Evolutionary conservation across 1,140 invertebrate genomes (phyloP).

Genomic region (Ips nitidus): DNA sequence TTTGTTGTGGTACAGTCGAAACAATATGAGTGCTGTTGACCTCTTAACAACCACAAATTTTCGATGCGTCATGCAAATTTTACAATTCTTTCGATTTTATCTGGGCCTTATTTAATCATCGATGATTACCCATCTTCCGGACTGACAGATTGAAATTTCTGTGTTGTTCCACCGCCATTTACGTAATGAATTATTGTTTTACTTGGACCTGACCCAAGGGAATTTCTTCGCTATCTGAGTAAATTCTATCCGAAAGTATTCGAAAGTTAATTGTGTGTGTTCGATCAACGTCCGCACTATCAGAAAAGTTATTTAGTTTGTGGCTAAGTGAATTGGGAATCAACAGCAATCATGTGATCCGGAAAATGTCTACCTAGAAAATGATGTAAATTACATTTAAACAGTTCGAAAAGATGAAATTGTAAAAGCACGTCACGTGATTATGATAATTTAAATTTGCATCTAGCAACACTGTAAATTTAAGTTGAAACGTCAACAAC

Average conservation of each 20-base stretch:
- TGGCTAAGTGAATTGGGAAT: no score
- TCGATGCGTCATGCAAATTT: conserved; percentile 17
- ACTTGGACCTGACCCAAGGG: not conserved
- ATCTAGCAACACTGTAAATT: no score
- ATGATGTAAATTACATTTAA: no score
- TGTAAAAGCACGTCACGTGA: no score
- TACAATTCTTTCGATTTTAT: conserved; percentile 14
- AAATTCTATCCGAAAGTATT: not conserved
- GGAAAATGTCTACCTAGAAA: no score
- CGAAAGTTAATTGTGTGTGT: not conserved
- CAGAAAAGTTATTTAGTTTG: not conserved
- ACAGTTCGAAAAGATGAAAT: no score
- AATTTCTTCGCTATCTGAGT: not conserved
- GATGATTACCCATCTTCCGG: not conserved
- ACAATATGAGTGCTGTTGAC: conserved; percentile 13
- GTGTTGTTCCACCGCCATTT: not conserved
- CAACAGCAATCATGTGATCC: no score
- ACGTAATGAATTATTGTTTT: not conserved
- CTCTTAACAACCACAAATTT: conserved; percentile 9
- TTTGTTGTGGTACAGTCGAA: not conserved
- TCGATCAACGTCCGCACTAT: not conserved
- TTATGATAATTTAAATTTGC: no score
- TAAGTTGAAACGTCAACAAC: no score
- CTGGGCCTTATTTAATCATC: conserved; percentile 16
- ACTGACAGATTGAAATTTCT: conserved; percentile 19